A percentile compares a stretch with the other conserved stretches of the same genome.
Evolutionary conservation across 2,888 invertebrate species (phyloP).

Genomic region (Lapara coniferarum): DNA sequence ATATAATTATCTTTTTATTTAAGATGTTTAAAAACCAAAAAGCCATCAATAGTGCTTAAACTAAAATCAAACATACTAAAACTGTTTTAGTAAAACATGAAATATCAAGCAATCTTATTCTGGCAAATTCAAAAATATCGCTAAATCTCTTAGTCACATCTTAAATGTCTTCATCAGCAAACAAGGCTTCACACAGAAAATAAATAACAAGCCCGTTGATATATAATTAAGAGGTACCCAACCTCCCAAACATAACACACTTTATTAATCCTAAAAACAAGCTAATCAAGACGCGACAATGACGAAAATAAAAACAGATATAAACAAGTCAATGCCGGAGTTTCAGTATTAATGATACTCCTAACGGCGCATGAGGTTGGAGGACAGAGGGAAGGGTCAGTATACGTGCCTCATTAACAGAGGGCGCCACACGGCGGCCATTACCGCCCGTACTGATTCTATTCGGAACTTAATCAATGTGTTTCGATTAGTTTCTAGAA

Average conservation of each 20-base stretch:
- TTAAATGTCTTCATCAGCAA: not conserved
- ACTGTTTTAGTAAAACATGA: too few species aligned
- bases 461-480: conserved; percentile 64
- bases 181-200: too few species aligned
- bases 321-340: conserved; percentile 43
- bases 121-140: too few species aligned
- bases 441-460: conserved; percentile 44
- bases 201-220: too few species aligned
- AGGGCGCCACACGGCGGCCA: conserved; percentile 54
- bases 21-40: too few species aligned
- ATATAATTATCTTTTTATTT: not conserved
- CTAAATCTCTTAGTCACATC: too few species aligned
- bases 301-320: conserved; percentile 41
- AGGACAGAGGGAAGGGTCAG: conserved; percentile 35
- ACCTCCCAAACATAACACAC: too few species aligned
- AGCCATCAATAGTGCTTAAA: too few species aligned
- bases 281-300: conserved; percentile 19
- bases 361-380: conserved; percentile 29
- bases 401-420: conserved; percentile 59
- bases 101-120: too few species aligned
- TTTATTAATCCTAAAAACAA: not conserved
- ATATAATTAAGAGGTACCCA: too few species aligned
- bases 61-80: too few species aligned
- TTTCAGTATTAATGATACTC: conserved; percentile 50
- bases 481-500: conserved; percentile 61